Evolutionary conservation across 2,888 invertebrate species (phyloP), one percentile per base, ranked within the genome.

Genomic region (Sisyra nigra): DNA sequence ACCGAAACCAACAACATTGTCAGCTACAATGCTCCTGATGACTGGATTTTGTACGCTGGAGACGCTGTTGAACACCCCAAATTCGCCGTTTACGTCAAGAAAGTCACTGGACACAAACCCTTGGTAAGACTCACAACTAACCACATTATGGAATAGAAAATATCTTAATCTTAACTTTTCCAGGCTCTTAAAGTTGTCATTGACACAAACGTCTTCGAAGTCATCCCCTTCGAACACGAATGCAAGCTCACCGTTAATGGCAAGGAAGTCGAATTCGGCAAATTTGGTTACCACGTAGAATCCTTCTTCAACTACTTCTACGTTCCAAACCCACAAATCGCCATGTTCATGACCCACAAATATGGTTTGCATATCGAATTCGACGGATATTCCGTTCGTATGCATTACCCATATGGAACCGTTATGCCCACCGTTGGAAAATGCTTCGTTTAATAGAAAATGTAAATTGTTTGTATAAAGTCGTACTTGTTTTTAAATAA

Each of bases 41-140:
- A 59, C 6, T 66, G 62, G 62, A 57, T 55, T 1, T 45, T 61
- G 33, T 49, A 57, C 24, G 49, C 58, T 9, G 60, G 57, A 3
- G 56, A 63, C 46, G 44, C 50, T 29, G 38, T 47, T 1, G 37
- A 51, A 7, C 48, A 54, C 19, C 46, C 49, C n/a, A 50, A 54
- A 14, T 58, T 54, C 32, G 59, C 57, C 8, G 44, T 65, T 36
- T 60, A 57, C 44, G 56, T 55, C 0, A 64, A 60, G 48, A 49
- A 48, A 18, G 40, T 57, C 3, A 48, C 48, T 7, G 51, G 42
- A 11, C 42, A 49, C 29, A 15, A 42, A 24, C 39, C 42, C 18
- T 37, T 48, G 42, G 47, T 47, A 31, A 31, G 41, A 32, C 3
- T 17, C 2, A 18, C 9, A 7, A 8, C 24, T 18, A 38, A 38